Conservation (phyloP, 2,888 invertebrate genomes). For the Dryadula phaetusa region DNA sequence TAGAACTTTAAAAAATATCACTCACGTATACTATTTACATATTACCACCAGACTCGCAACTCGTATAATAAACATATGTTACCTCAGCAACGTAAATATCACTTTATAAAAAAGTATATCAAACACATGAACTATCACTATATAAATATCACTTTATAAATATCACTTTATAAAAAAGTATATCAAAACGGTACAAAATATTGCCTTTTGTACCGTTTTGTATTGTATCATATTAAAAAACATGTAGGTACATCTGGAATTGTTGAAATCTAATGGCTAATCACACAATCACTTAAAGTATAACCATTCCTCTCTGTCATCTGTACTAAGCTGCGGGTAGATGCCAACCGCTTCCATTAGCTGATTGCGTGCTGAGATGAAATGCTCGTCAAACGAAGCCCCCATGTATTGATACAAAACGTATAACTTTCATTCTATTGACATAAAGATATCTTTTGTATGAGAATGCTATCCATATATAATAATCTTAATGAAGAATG, state of each 20-base stretch:
- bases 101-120: too few relatives aligned
- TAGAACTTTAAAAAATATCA: too few relatives aligned
- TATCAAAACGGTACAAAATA: too few relatives aligned
- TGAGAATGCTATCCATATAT: not conserved
- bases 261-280: constrained; percentile 14
- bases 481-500: constrained; percentile 2
- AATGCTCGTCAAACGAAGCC: constrained; percentile 43
- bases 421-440: constrained; percentile 15
- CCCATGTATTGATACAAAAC: constrained; percentile 18
- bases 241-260: not conserved
- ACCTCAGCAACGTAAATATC: too few relatives aligned
- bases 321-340: constrained; percentile 26
- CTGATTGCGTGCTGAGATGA: constrained; percentile 42
- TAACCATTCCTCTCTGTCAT: constrained; percentile 17
- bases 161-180: too few relatives aligned
- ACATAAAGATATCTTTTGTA: constrained; percentile 20
- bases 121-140: too few relatives aligned
- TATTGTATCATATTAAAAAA: too few relatives aligned
- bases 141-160: too few relatives aligned
- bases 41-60: too few relatives aligned
- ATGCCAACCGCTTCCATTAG: constrained; percentile 35
- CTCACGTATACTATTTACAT: too few relatives aligned
- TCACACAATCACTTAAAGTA: constrained; percentile 24
- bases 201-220: too few relatives aligned
- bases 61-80: too few relatives aligned